phyloP scores from a whole-genome alignment of 92 coral and sea anemone genomes.

The Anthopleura xanthogrammica region DNA sequence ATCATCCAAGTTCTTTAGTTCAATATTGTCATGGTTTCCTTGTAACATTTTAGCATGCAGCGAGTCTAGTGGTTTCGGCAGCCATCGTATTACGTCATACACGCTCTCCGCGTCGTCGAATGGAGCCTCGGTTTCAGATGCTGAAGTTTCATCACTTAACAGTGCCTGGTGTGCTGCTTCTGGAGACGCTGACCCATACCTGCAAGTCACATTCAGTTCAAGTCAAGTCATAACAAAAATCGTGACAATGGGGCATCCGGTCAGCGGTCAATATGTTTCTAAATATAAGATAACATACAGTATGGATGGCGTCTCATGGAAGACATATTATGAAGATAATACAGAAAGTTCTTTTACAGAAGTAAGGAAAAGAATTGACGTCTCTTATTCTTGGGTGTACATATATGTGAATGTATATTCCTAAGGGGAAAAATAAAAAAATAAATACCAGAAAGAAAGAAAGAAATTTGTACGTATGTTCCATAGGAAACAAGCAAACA shows the following conservation, averaged over 20 bases:
- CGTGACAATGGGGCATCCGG: slow-evolving; percentile 58
- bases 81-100: slow-evolving; percentile 28
- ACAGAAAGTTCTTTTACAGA: too few relatives aligned
- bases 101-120: slow-evolving; percentile 54
- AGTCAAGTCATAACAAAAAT: slow-evolving; percentile 35
- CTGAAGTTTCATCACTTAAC: slow-evolving; percentile 34
- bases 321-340: slow-evolving; percentile 15
- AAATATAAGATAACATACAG: slow-evolving; percentile 24
- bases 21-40: too few relatives aligned
- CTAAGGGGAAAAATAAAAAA: too few relatives aligned
- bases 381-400: too few relatives aligned
- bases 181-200: slow-evolving; percentile 26
- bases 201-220: slow-evolving; percentile 50
- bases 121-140: slow-evolving; percentile 44
- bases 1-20: too few relatives aligned
- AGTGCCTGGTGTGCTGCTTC: slow-evolving; percentile 64
- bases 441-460: too few relatives aligned
- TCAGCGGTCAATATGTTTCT: slow-evolving; percentile 51
- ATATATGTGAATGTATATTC: too few relatives aligned
- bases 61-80: slow-evolving; percentile 27
- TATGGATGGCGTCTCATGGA: slow-evolving; percentile 38
- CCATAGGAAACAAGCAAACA: too few relatives aligned
- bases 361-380: too few relatives aligned
- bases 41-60: slow-evolving; percentile 21
- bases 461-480: not conserved